phyloP scores from a whole-genome alignment of 2,797 vertebrate species.

The Coilia nasus region DNA sequence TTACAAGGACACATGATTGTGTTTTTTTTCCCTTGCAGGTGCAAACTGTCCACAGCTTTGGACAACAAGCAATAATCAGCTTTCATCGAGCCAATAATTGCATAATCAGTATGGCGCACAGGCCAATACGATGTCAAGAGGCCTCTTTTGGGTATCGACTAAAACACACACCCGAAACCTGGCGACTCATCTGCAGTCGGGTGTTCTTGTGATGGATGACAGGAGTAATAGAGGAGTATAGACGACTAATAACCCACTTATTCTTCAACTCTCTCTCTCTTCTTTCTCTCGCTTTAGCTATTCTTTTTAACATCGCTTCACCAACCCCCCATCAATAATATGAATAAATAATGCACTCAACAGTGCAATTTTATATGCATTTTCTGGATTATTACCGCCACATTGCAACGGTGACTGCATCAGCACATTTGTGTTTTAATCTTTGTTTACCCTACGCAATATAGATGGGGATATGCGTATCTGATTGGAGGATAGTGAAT shows the following conservation, averaged over 20 bases:
- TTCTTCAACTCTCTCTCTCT: neutral
- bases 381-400: neutral
- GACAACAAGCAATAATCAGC: neutral
- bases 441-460: neutral
- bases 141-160: neutral
- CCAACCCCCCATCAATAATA: neutral
- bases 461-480: neutral
- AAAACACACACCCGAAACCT: neutral
- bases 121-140: neutral
- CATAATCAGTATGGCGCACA: neutral
- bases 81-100: slow-evolving; percentile 8
- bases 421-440: slow-evolving; percentile 16
- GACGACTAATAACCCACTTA: neutral
- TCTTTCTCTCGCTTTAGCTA: neutral
- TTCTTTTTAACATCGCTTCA: neutral
- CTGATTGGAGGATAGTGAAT: neutral
- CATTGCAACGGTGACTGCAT: neutral
- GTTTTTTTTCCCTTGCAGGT: neutral
- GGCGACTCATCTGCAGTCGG: neutral
- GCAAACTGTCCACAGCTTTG: neutral
- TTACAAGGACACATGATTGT: neutral
- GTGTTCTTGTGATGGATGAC: neutral
- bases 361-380: neutral
- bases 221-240: neutral
- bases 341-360: neutral